phyloP scores from a whole-genome alignment of 2,797 vertebrate genomes.

The Chelonia mydas region DNA sequence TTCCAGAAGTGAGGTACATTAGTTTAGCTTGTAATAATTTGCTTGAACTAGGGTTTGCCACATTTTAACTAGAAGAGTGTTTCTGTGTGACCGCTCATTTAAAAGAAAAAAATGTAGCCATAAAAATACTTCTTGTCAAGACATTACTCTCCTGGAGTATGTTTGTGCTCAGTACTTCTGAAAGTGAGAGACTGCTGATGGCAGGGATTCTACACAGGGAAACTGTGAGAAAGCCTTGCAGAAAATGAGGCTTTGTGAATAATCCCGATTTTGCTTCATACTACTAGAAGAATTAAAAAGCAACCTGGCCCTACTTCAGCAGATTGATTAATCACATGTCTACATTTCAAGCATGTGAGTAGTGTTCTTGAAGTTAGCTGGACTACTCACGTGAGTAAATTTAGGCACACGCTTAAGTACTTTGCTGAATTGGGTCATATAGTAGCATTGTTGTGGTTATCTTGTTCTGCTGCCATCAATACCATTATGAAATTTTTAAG shows the following conservation, averaged over 20 bases:
- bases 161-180: slow-evolving; percentile 5
- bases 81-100: not conserved
- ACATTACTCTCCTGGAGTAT: not conserved
- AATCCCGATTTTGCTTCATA: not conserved
- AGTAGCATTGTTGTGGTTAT: not conserved
- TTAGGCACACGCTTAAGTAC: rapidly evolving
- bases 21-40: not conserved
- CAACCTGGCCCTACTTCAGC: not conserved
- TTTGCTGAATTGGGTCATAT: not conserved
- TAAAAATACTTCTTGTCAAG: not conserved
- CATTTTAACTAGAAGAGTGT: not conserved
- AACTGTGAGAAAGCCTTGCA: not conserved
- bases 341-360: not conserved
- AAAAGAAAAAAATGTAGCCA: not conserved
- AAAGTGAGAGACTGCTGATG: slow-evolving; percentile 29
- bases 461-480: not conserved
- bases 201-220: not conserved
- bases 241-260: not conserved
- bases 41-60: not conserved
- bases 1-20: slow-evolving; percentile 14
- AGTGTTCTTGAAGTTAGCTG: not conserved
- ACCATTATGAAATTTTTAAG: not conserved
- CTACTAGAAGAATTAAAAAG: not conserved
- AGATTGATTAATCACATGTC: not conserved
- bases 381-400: not conserved